Evolutionary conservation across 2,888 invertebrate species (phyloP), one percentile per base, ranked within the genome.

Genomic region (Chloromyia formosa): DNA sequence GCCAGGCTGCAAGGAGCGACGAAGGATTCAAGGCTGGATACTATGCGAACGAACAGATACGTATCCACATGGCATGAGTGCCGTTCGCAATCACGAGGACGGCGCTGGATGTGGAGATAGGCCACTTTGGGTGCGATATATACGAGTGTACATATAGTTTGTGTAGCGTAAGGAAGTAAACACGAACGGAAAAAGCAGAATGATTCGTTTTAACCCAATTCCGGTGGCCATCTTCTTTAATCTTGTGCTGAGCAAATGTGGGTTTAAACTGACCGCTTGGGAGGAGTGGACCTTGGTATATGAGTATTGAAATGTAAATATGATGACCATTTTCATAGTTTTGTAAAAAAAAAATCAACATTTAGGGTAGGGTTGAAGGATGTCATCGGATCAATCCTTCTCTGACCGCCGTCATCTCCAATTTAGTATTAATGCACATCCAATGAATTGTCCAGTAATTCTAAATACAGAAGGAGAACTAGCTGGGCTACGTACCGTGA

Each of bases 1-100:
- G 66, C 66, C 45, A 66, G 66, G 66, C 66, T 22, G 10, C 45
- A 66, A 66, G 66, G 66, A 66, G 1, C 22, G 35, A 35, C n/a
- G 66, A 22, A 66, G 20, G 66, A 66, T 66, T 66, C 66, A 66
- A 49, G 18, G 66, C 45, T 66, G 27, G 66, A 18, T 66, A n/a
- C 16, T 56, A 40, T 40, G 56, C 10, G 35, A 12, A 58, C 20
- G 71, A 56, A 27, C 22, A 22, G 49, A 23, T 66, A 66, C 49
- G 45, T 66, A 35, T 35, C 7, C 27, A 35, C 27, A 18, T 22
- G 20, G 49, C 10, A 66, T 49, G 45, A 22, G 45, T 22, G 16
- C n/a, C 18, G 23, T 14, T 27, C 27, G 61, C 61, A 61, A 10
- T n/a, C 27, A 35, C 22, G n/a, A 66, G 66, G 2, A 35, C 27